These are phyloP conservation scores for Macaria notata DNA, from an alignment of 2,888 invertebrate species.

Conservation along the genomic window DNA sequence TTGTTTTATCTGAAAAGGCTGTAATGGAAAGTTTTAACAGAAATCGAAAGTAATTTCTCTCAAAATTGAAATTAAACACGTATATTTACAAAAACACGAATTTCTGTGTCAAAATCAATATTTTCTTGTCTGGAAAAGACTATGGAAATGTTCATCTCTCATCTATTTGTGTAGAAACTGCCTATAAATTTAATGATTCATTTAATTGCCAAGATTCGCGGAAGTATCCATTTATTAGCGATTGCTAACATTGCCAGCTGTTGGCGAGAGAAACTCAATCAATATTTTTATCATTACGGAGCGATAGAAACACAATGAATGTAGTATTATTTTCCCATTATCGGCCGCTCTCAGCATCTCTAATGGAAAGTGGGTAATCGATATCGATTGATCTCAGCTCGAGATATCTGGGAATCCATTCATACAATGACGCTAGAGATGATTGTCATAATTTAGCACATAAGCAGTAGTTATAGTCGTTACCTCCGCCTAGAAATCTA, in stretches of 20 bases:
- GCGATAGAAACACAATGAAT: constrained; percentile 9
- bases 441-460: background rate
- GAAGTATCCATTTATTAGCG: background rate
- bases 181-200: no score
- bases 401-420: constrained; percentile 15
- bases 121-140: no score
- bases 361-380: constrained; percentile 31
- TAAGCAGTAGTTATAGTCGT: background rate
- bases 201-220: background rate
- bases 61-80: no score
- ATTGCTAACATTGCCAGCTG: no score
- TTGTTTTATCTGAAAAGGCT: no score
- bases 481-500: no score
- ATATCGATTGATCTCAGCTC: constrained; percentile 25
- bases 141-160: no score
- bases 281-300: background rate
- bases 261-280: background rate
- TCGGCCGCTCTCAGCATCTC: constrained; percentile 29
- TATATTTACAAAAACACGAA: no score
- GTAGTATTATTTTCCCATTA: constrained; percentile 27
- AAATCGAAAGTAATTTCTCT: no score
- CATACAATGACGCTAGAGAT: constrained; percentile 6
- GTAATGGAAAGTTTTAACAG: no score
- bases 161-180: no score
- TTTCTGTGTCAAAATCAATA: no score